Percentiles rank a stretch among this genome's conserved stretches.
These are phyloP conservation scores for Arothron firmamentum DNA, from an alignment of 2,113 vertebrate species.

Conservation along the genomic window DNA sequence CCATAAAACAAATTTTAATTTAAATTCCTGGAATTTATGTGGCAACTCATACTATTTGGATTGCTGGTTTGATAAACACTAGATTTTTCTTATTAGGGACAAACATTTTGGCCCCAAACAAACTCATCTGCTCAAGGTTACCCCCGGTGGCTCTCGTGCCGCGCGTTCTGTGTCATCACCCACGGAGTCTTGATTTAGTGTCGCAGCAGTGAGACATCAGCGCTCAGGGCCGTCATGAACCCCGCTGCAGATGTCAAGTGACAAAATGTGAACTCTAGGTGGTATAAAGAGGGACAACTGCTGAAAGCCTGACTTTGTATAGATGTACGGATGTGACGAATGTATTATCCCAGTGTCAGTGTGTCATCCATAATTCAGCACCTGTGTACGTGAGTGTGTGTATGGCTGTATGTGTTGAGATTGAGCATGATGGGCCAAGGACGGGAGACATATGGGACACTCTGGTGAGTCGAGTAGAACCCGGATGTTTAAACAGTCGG, in stretches of 20 bases:
- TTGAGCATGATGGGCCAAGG: slow-evolving; percentile 27
- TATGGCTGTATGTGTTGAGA: slow-evolving; percentile 7
- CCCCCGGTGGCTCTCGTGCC: slow-evolving; percentile 20
- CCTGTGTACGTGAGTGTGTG: slow-evolving; percentile 20
- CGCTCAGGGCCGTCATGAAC: slow-evolving; percentile 47
- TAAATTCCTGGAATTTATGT: too few relatives aligned
- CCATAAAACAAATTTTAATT: too few relatives aligned
- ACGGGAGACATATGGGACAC: slow-evolving; percentile 35
- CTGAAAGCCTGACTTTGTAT: slow-evolving; percentile 59
- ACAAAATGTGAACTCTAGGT: slow-evolving; percentile 65
- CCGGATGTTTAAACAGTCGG: slow-evolving; percentile 49
- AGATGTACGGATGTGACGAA: slow-evolving; percentile 66
- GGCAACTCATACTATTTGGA: too few relatives aligned
- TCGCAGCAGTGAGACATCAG: slow-evolving; percentile 57
- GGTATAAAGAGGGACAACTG: slow-evolving; percentile 56
- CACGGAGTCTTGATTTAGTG: slow-evolving; percentile 38
- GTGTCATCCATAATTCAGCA: slow-evolving; percentile 69
- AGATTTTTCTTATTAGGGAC: background rate
- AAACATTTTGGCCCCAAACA: slow-evolving; percentile 10
- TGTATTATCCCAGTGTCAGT: slow-evolving; percentile 61
- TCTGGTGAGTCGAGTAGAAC: slow-evolving; percentile 36
- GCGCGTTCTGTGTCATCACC: slow-evolving; percentile 44
- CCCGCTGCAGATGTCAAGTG: slow-evolving; percentile 67
- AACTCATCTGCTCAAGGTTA: slow-evolving; percentile 11
- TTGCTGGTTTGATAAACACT: background rate